Conservation (phyloP, 2,113 vertebrate species). For the Misgurnus mizolepis region DNA sequence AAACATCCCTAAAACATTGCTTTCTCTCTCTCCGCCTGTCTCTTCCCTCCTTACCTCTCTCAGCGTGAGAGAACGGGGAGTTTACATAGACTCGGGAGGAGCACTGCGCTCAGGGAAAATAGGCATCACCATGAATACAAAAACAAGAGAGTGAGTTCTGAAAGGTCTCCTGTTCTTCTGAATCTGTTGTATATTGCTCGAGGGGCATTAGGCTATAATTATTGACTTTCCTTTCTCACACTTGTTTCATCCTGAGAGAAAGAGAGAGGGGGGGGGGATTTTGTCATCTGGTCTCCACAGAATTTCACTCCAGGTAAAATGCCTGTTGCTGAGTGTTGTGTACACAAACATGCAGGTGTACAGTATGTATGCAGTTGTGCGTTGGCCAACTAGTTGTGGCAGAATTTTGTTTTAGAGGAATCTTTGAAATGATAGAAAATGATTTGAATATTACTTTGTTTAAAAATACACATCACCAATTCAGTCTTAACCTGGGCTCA, state of each 20-base stretch:
- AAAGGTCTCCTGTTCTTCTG: constrained; percentile 33
- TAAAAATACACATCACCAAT: background rate
- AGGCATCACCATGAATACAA: constrained; percentile 34
- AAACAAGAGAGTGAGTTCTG: constrained; percentile 8
- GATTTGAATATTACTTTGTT: background rate
- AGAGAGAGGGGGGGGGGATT: background rate
- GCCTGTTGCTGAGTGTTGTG: background rate
- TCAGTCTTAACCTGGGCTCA: no score
- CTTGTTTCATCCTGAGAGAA: constrained; percentile 19
- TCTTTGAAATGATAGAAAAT: no score
- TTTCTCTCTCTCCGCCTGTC: background rate
- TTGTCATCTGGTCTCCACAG: constrained; percentile 28
- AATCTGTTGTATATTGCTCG: constrained; percentile 19
- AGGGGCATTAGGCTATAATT: constrained; percentile 23
- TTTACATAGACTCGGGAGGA: constrained; percentile 31
- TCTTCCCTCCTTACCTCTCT: background rate
- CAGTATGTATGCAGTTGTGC: no score
- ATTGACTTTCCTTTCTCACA: constrained; percentile 36
- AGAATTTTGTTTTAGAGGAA: background rate
- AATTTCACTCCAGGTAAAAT: background rate
- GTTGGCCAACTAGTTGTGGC: no score
- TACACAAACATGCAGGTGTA: background rate
- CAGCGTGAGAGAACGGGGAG: constrained; percentile 19
- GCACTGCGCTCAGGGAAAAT: background rate
- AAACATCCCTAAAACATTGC: constrained; percentile 20